These are phyloP conservation scores for Aphis craccivora DNA, from an alignment of 1,140 invertebrate species.

Conservation along the genomic window DNA sequence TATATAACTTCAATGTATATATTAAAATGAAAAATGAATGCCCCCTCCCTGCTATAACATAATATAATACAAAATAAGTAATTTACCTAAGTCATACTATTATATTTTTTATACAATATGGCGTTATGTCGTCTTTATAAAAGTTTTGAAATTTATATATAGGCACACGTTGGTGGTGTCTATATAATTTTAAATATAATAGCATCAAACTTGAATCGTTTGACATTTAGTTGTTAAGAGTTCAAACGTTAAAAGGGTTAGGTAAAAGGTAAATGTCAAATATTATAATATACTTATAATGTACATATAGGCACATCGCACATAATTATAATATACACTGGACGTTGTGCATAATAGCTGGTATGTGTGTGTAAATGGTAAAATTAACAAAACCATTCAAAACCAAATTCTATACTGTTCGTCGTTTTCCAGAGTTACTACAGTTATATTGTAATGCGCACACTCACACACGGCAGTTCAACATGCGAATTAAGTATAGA, in stretches of 20 bases:
- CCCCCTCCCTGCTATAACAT: too few relatives aligned
- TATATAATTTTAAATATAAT: not conserved
- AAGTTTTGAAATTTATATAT: not conserved
- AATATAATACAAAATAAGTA: too few relatives aligned
- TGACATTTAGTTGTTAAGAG: not conserved
- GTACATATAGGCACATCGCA: not conserved
- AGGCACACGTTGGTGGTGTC: not conserved
- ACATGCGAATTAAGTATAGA: too few relatives aligned
- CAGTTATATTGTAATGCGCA: too few relatives aligned
- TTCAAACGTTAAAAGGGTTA: not conserved
- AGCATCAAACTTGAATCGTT: not conserved
- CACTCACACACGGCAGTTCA: too few relatives aligned
- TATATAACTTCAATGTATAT: too few relatives aligned
- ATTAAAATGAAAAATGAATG: too few relatives aligned
- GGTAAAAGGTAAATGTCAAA: not conserved
- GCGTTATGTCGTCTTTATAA: not conserved
- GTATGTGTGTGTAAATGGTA: not conserved
- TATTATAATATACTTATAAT: not conserved
- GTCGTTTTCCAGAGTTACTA: too few relatives aligned
- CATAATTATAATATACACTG: not conserved
- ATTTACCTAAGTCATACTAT: too few relatives aligned
- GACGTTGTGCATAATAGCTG: not conserved
- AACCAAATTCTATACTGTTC: too few relatives aligned
- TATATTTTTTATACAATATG: not conserved
- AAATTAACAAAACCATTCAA: too few relatives aligned